Conservation (phyloP, 2,797 vertebrate genomes). For the Melopsittacus undulatus region DNA sequence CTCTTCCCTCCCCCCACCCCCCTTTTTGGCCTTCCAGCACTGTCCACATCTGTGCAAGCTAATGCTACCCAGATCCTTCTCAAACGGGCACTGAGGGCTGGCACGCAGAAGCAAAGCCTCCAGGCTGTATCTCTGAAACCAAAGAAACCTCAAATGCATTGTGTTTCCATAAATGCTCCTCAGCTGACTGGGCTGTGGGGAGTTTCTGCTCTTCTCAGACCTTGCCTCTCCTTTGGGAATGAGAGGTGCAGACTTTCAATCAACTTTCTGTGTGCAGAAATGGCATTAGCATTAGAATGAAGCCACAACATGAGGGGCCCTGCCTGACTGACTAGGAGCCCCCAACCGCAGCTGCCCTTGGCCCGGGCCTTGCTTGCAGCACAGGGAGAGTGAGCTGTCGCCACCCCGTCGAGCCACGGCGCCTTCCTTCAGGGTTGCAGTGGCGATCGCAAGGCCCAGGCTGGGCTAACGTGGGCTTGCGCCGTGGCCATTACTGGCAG, state of each 20-base stretch:
- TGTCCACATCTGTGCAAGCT: not conserved
- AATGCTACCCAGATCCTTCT: conserved; percentile 55
- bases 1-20: rapidly evolving
- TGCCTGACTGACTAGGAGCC: not conserved
- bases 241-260: not conserved
- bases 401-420: rapidly evolving
- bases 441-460: no score
- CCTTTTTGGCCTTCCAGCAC: conserved; percentile 3
- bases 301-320: not conserved
- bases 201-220: not conserved
- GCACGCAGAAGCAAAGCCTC: not conserved
- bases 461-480: no score
- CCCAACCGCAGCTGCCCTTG: rapidly evolving
- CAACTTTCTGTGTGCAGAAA: not conserved
- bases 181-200: conserved; percentile 5
- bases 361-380: not conserved
- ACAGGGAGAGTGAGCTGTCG: rapidly evolving
- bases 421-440: not conserved
- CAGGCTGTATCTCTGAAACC: not conserved
- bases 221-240: not conserved
- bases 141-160: conserved; percentile 35
- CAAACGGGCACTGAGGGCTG: not conserved
- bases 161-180: conserved; percentile 46
- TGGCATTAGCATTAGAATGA: rapidly evolving
- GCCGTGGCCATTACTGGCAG: rapidly evolving